phyloP scores from a whole-genome alignment of 2,113 vertebrate species.

The Erpornis zantholeuca region DNA sequence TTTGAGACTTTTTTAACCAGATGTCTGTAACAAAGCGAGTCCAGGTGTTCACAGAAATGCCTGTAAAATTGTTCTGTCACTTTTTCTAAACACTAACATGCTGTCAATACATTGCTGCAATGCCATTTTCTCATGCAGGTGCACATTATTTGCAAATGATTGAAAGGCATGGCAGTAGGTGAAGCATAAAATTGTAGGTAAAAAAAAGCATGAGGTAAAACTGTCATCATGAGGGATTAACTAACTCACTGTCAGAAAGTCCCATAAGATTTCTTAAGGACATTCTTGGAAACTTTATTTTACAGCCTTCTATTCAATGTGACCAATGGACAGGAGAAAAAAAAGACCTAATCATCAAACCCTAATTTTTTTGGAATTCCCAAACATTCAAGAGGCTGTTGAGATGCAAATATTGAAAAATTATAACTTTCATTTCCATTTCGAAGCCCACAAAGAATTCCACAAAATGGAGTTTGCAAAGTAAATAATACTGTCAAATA shows the following conservation, averaged over 20 bases:
- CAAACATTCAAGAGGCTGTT: not conserved
- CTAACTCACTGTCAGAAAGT: not conserved
- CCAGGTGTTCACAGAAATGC: not conserved
- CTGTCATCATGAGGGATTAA: not conserved
- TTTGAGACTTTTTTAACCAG: not conserved
- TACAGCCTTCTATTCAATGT: not conserved
- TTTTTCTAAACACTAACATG: not conserved
- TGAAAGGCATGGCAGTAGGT: not conserved
- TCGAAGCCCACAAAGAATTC: not conserved
- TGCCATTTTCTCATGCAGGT: not conserved
- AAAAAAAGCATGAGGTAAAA: not conserved
- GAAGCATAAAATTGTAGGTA: not conserved
- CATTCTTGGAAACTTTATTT: not conserved
- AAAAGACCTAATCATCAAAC: not conserved
- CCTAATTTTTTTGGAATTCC: not conserved
- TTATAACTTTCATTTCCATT: not conserved
- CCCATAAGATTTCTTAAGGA: not conserved
- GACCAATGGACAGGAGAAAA: not conserved
- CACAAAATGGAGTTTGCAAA: not conserved
- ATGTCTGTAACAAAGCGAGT: not conserved
- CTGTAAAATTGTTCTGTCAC: not conserved
- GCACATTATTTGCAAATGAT: not conserved
- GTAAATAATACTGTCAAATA: not conserved
- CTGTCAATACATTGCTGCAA: not conserved
- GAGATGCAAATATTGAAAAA: not conserved